Percentiles rank a stretch among this genome's conserved stretches.
phyloP scores from a whole-genome alignment of 2,113 vertebrate species.

The Australoheros scitulus region DNA sequence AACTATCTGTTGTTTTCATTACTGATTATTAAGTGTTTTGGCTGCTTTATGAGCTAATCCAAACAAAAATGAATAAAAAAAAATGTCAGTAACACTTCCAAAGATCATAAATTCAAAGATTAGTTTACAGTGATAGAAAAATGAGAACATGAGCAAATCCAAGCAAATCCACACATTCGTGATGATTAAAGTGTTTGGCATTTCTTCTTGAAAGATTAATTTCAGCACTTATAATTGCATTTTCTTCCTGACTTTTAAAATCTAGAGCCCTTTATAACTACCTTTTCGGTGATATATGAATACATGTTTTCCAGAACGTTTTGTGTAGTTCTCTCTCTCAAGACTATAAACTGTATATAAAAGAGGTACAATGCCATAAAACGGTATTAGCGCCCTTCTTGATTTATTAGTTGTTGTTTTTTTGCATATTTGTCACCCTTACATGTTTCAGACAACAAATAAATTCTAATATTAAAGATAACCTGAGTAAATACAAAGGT shows the following conservation, averaged over 20 bases:
- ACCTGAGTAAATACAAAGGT: neutral
- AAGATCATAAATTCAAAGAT: neutral
- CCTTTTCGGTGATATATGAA: neutral
- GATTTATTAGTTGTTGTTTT: neutral
- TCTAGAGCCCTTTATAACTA: neutral
- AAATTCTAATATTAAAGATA: neutral
- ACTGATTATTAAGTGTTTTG: too few species aligned
- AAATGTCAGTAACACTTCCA: neutral
- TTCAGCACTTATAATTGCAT: conserved; percentile 7
- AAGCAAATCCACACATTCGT: neutral
- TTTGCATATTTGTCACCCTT: neutral
- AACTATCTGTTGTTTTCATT: neutral
- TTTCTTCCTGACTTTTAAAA: conserved; percentile 1
- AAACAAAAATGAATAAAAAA: too few species aligned
- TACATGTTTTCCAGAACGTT: neutral
- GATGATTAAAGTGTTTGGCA: neutral
- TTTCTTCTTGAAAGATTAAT: neutral
- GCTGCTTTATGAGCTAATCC: neutral
- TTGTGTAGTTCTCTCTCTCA: neutral
- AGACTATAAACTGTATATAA: neutral
- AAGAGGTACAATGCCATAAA: neutral
- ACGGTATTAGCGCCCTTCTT: neutral
- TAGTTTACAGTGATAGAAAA: neutral
- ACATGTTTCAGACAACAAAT: neutral
- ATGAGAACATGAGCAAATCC: neutral